A percentile compares a stretch with the other conserved stretches of the same genome.
Conservation (phyloP, 2,888 invertebrate species). For the Parthenolecanium corni region DNA sequence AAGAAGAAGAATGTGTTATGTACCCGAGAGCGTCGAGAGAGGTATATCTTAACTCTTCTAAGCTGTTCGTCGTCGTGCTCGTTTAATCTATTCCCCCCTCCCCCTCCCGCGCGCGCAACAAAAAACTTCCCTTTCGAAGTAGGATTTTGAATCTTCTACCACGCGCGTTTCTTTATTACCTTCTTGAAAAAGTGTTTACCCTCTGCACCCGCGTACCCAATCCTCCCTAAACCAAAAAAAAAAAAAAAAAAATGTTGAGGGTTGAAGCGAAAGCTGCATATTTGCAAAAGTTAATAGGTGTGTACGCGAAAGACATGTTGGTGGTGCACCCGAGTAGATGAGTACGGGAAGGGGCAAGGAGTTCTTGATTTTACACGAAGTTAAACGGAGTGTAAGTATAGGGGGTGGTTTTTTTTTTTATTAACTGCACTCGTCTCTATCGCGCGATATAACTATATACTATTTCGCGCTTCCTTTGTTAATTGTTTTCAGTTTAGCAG, state of each 20-base stretch:
- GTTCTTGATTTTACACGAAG: not conserved
- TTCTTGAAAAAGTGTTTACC: slow-evolving; percentile 17
- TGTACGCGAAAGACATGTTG: too few relatives aligned
- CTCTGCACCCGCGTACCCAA: not conserved
- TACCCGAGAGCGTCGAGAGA: not conserved
- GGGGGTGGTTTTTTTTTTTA: too few relatives aligned
- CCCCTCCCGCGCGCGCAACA: slow-evolving; percentile 10
- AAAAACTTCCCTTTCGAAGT: slow-evolving; percentile 9
- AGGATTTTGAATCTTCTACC: slow-evolving; percentile 8
- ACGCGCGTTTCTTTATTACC: slow-evolving; percentile 25
- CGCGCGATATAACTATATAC: too few relatives aligned
- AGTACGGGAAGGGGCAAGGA: too few relatives aligned
- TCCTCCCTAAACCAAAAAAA: too few relatives aligned
- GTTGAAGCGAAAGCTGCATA: not conserved
- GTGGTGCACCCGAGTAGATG: not conserved
- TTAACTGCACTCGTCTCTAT: too few relatives aligned
- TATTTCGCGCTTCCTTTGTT: not conserved
- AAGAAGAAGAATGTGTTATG: not conserved
- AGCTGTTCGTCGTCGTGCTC: not conserved
- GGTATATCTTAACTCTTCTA: slow-evolving; percentile 2
- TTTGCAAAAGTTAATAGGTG: too few relatives aligned
- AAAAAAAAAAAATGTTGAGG: too few relatives aligned
- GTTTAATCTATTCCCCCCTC: not conserved
- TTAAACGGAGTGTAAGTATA: too few relatives aligned
- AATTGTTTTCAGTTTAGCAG: not conserved